Conservation (phyloP, 2,797 vertebrate genomes). For the Cryptoprocta ferox region DNA sequence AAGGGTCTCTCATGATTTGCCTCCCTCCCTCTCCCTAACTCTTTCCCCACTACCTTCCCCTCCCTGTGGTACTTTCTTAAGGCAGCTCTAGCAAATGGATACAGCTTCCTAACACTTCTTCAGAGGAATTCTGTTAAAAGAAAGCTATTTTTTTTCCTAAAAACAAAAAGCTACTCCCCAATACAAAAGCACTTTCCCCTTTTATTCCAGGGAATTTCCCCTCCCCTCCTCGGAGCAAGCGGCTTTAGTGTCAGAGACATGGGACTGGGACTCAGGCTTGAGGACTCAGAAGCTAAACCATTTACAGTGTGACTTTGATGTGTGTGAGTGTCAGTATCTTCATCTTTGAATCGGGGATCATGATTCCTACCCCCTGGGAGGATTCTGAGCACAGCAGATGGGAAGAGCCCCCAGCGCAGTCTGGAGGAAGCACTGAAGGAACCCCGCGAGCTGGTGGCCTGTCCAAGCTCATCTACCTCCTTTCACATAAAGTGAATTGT, state of each 20-base stretch:
- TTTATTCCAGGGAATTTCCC: neutral
- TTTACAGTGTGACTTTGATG: neutral
- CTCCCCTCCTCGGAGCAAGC: neutral
- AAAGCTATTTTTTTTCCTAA: neutral
- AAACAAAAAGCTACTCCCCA: neutral
- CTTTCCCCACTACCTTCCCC: too few relatives aligned
- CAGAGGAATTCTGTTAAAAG: neutral
- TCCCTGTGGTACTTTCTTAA: too few relatives aligned
- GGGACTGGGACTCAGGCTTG: neutral
- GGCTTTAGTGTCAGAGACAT: neutral
- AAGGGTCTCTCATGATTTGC: too few relatives aligned
- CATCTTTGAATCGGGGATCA: neutral
- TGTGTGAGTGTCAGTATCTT: neutral
- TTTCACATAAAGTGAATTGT: neutral
- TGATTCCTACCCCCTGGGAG: neutral
- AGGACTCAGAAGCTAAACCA: neutral
- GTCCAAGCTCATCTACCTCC: too few relatives aligned
- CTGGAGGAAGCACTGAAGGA: neutral
- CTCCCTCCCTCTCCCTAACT: too few relatives aligned
- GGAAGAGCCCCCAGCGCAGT: neutral
- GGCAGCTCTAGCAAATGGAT: neutral
- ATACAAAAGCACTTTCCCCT: neutral
- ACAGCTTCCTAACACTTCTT: neutral
- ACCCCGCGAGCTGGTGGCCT: fast-evolving
- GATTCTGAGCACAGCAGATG: neutral